phyloP scores from a whole-genome alignment of 1,140 invertebrate species.

The Drosophila neocordata region DNA sequence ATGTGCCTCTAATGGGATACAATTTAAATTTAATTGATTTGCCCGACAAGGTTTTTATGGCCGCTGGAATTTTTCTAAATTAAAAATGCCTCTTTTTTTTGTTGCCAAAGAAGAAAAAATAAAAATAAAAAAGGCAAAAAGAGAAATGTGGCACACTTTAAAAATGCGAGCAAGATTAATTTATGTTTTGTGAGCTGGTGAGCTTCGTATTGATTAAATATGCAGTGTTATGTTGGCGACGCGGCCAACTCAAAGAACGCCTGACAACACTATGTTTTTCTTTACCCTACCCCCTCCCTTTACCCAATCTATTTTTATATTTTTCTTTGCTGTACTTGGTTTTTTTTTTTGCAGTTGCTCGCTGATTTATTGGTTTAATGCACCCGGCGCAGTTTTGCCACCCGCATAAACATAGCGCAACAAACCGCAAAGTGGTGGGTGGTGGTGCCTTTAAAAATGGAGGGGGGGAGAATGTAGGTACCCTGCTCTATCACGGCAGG shows the following conservation, averaged over 20 bases:
- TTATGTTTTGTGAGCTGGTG: conserved; percentile 61
- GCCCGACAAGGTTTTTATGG: conserved; percentile 71
- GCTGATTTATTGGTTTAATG: conserved; percentile 80
- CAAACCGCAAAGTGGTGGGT: conserved; percentile 64
- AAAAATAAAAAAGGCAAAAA: background rate
- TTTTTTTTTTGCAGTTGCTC: conserved; percentile 49
- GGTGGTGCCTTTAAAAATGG: background rate
- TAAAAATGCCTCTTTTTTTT: conserved; percentile 61
- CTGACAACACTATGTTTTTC: conserved; percentile 68
- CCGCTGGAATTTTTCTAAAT: conserved; percentile 74
- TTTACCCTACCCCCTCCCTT: background rate
- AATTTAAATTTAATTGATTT: conserved; percentile 82
- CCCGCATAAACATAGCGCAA: conserved; percentile 76
- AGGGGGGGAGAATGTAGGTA: background rate
- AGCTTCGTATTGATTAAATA: conserved; percentile 74
- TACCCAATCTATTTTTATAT: no score
- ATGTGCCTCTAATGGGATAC: conserved; percentile 79
- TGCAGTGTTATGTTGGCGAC: conserved; percentile 44
- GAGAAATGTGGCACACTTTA: conserved; percentile 54
- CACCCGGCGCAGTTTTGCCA: conserved; percentile 52
- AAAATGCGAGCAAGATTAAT: conserved; percentile 66
- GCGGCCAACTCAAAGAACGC: conserved; percentile 47
- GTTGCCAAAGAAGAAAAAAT: background rate
- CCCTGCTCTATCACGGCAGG: conserved; percentile 38
- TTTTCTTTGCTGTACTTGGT: background rate